These are phyloP conservation scores for Ferdinandea cuprea DNA, from an alignment of 2,888 invertebrate species.

Conservation along the genomic window DNA sequence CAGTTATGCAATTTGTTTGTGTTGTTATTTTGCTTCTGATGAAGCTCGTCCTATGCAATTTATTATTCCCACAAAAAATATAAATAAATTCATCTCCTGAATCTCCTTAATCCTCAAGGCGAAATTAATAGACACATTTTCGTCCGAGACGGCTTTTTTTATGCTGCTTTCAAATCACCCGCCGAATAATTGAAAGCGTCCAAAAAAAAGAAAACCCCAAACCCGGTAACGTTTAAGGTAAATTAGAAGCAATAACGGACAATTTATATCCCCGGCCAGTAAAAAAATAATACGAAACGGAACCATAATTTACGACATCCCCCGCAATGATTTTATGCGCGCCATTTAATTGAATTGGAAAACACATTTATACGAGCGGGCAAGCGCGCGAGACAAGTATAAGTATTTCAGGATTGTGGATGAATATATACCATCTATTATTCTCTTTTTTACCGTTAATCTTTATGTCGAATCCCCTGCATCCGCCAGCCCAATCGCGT, in stretches of 20 bases:
- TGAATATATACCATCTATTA: conserved; percentile 62
- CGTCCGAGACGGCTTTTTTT: background rate
- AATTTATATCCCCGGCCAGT: conserved; percentile 45
- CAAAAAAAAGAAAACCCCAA: conserved; percentile 17
- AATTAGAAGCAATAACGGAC: conserved; percentile 68
- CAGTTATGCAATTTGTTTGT: too few relatives aligned
- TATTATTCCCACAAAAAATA: too few relatives aligned
- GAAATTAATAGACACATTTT: conserved; percentile 45
- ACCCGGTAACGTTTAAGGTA: conserved; percentile 55
- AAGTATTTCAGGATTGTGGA: conserved; percentile 27
- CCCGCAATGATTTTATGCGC: conserved; percentile 64
- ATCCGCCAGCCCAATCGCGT: conserved; percentile 12
- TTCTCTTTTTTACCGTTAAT: conserved; percentile 62
- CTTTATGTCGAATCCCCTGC: conserved; percentile 56
- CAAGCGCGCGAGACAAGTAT: too few relatives aligned
- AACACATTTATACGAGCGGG: conserved; percentile 59
- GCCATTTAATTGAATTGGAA: conserved; percentile 73
- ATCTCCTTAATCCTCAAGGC: conserved; percentile 19
- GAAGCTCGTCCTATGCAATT: too few relatives aligned
- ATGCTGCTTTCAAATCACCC: conserved; percentile 28
- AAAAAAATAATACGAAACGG: conserved; percentile 20
- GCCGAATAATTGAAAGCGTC: conserved; percentile 28
- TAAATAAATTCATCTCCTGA: background rate
- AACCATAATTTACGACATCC: conserved; percentile 66
- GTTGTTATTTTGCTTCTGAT: too few relatives aligned